Evolutionary conservation across 1,140 invertebrate species (phyloP).

Genomic region (Drosophila funebris): DNA sequence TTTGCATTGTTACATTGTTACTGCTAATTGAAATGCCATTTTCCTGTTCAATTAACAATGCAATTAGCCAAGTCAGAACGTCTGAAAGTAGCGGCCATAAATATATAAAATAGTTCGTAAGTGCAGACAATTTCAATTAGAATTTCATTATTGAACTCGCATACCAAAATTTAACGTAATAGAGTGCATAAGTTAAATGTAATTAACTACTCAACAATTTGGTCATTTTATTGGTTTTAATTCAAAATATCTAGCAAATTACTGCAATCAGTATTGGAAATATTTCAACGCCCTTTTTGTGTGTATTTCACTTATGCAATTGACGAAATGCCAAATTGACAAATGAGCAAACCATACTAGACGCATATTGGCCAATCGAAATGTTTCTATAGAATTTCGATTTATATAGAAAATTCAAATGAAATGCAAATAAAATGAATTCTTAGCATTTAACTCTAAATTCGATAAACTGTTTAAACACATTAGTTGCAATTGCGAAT

Average conservation of each 20-base stretch:
- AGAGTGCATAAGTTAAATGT: background rate
- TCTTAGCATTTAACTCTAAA: background rate
- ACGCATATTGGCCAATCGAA: slow-evolving; percentile 3
- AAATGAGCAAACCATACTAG: background rate
- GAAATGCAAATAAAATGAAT: background rate
- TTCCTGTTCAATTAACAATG: slow-evolving; percentile 6
- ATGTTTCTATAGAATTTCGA: background rate
- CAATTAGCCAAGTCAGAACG: slow-evolving; percentile 16
- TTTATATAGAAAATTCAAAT: background rate
- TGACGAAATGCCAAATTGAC: slow-evolving; percentile 21
- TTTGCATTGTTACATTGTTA: background rate
- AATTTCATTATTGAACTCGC: background rate
- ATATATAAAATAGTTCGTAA: background rate
- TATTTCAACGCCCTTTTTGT: background rate
- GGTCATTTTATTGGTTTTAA: background rate
- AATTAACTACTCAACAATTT: background rate
- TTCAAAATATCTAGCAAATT: background rate
- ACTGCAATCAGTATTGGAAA: no score
- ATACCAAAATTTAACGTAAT: background rate
- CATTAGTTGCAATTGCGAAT: background rate
- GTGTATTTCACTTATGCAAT: slow-evolving; percentile 10
- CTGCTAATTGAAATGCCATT: slow-evolving; percentile 35
- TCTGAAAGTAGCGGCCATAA: background rate
- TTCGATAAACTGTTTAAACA: background rate
- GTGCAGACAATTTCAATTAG: background rate